A percentile compares a stretch with the other conserved stretches of the same genome.
These are phyloP conservation scores for Saturnia japonica DNA, from an alignment of 2,888 invertebrate species.

Conservation along the genomic window DNA sequence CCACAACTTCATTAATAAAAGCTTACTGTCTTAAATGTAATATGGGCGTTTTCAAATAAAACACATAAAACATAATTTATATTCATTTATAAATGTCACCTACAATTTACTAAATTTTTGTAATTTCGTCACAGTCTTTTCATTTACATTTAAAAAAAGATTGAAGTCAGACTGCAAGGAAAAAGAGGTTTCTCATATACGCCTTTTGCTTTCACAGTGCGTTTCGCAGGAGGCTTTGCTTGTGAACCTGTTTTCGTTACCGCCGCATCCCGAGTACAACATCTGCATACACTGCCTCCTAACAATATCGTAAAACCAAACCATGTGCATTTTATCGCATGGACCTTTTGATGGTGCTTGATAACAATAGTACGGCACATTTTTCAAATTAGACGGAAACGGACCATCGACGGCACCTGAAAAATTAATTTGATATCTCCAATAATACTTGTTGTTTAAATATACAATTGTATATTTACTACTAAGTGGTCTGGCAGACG, in stretches of 20 bases:
- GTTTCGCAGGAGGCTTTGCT: conserved; percentile 48
- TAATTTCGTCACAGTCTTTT: background rate
- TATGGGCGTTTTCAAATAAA: no score
- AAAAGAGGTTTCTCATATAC: conserved; percentile 30
- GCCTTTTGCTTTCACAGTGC: conserved; percentile 50
- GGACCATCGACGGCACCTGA: conserved; percentile 64
- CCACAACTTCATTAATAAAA: no score
- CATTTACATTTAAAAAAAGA: background rate
- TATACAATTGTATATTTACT: background rate
- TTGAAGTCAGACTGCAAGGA: background rate
- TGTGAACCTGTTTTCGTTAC: conserved; percentile 67
- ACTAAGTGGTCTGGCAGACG: no score
- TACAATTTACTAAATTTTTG: background rate
- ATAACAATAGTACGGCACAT: conserved; percentile 71
- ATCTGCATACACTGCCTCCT: conserved; percentile 65
- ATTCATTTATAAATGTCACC: no score
- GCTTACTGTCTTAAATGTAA: no score
- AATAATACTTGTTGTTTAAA: background rate
- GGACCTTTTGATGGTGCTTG: conserved; percentile 66
- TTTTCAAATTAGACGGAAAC: conserved; percentile 62
- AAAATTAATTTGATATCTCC: conserved; percentile 31
- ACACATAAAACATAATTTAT: no score
- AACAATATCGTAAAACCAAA: conserved; percentile 69
- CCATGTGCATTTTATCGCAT: conserved; percentile 50
- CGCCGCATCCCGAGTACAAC: conserved; percentile 74